Evolutionary conservation across 2,113 vertebrate species (phyloP), one percentile per base, ranked within the genome.

Genomic region (Calyptommatus sinebrachiatus): DNA sequence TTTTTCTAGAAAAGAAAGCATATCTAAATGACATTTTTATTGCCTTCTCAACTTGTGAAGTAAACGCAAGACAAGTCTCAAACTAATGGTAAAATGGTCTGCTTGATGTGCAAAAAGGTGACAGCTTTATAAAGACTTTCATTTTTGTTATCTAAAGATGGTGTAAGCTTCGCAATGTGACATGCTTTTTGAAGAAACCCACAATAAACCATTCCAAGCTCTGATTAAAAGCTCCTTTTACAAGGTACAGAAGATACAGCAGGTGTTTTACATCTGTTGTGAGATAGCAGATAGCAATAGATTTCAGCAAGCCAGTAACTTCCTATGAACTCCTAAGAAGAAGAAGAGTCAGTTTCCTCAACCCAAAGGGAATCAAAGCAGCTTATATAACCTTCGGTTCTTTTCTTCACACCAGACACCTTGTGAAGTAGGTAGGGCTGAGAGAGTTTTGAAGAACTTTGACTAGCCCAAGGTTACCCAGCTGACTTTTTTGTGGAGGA

Each of bases 11-110:
- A 76, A 84, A 71, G n/a, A 70, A 70, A 81, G 65, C 12, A 80
- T 14, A 29, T 60, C 88, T 91, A 77, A 85, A 65, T 0, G 1
- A 83, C 29, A 85, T 73, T 88, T 89, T 85, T 65, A 86, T 85
- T 72, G 3, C 75, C 90, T 88, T 78, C 78, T 77, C 67, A 87
- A 35, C 41, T 67, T n/a, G 29, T 21, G n/a, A 31, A 79, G 60
- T 79, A 53, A 84, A 82, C 82, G 57, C 76, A 46, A 83, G 71
- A 21, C 26, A n/a, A 68, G 82, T 81, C 22, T 86, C 76, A 90
- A 86, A 72, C 62, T 76, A 71, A n/a, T 48, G 71, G 74, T 2
- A 65, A 91, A 86, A 29, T 82, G n/a, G 4, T 4, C 29, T 76
- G 35, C 85, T 79, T 85, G 45, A 75, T 80, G 86, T 82, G 85